Evolutionary conservation across 2,797 vertebrate species (phyloP), one percentile per base, ranked within the genome.

Genomic region (Scolopax rusticola): DNA sequence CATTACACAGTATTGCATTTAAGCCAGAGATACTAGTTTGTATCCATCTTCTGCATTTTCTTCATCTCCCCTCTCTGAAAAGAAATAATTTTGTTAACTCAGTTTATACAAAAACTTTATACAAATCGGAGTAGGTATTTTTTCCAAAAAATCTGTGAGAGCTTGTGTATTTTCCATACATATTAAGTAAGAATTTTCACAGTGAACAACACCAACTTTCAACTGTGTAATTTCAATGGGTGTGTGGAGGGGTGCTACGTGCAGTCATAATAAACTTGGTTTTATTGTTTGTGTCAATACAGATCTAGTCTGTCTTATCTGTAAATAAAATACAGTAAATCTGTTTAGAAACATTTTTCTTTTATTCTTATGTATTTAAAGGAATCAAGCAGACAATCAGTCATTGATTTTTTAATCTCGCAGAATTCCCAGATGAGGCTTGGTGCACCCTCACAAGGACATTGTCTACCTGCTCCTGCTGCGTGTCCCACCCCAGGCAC

Each of bases 401-500:
- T 7, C 17, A 53, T 16, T 74, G 28, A 38, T 12, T 32, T 73
- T 56, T 56, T 32, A 54, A 54, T 63, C 12, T 59, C 15, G 17
- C 47, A 54, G 57, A 78, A 59, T 71, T 77, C 40, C 41, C 8
- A 63, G 14, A 14, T 1, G 13, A 84, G 30, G 16, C 8, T 84
- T 57, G n/a, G 5, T 69, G 11, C 8, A 57, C 2, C 25, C 50
- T 61, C 43, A 36, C 0, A 7, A 54, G 20, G 20, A 59, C 5
- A 3, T 18, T n/a, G 25, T 41, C 19, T 12, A 33, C 5, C 32
- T 82, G 15, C 56, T 17, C 12, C 16, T 12, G 6, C 12, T 8
- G 48, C 15, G 15, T 18, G n/a, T 12, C 11, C 0, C 0, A 9
- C 40, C 2, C 2, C 2, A n/a, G 30, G 18, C 1, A 17, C 27